Conservation (phyloP, 2,797 vertebrate species). For the Sebastes hubbsi region DNA sequence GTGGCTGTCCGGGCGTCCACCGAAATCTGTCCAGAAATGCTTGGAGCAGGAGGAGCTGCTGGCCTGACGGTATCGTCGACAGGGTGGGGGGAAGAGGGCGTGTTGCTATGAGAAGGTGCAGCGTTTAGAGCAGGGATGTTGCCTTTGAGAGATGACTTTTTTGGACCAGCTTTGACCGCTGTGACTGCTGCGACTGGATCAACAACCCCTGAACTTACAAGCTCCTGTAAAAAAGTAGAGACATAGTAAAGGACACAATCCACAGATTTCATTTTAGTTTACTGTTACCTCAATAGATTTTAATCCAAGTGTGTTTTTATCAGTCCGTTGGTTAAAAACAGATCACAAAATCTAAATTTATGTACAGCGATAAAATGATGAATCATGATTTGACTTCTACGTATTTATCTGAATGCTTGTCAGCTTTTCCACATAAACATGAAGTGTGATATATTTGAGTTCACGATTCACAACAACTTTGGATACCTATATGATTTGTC, state of each 20-base stretch:
- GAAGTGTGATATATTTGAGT: background rate
- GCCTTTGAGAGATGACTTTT: background rate
- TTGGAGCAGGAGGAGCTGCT: background rate
- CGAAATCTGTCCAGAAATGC: background rate
- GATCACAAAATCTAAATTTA: too few species aligned
- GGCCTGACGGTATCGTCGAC: fast-evolving
- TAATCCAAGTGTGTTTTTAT: background rate
- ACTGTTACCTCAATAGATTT: too few species aligned
- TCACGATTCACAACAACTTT: background rate
- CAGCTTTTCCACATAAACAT: background rate
- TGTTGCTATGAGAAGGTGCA: background rate
- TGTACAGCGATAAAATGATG: too few species aligned
- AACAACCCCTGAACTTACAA: background rate
- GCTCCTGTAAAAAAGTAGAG: slow-evolving; percentile 3
- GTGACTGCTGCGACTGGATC: background rate
- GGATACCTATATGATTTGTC: background rate
- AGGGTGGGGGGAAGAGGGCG: background rate
- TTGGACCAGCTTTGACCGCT: too few species aligned
- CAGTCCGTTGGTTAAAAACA: background rate
- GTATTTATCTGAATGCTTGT: background rate
- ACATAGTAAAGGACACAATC: background rate
- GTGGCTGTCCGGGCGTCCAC: background rate
- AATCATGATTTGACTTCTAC: too few species aligned
- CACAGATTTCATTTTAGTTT: background rate
- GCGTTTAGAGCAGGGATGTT: background rate